These are phyloP conservation scores for Plecturocebus donacophilus DNA, from an alignment of 2,113 vertebrate species.

Conservation along the genomic window DNA sequence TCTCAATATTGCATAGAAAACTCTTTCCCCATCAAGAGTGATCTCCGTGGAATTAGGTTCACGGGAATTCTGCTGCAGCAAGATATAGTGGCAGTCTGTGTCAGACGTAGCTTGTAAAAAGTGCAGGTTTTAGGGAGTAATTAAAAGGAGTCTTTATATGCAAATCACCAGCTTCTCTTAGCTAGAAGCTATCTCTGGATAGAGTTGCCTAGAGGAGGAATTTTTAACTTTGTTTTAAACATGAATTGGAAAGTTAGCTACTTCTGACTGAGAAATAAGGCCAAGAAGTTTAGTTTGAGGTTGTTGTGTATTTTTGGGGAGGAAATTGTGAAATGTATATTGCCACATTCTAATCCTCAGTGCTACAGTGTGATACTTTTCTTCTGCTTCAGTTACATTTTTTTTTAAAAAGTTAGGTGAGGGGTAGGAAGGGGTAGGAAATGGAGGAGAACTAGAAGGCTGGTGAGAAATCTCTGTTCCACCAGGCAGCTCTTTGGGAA, in stretches of 20 bases:
- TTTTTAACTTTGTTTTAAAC: slow-evolving; percentile 47
- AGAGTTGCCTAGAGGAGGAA: neutral
- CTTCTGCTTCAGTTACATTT: neutral
- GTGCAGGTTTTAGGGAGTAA: slow-evolving; percentile 36
- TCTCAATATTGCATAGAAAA: neutral
- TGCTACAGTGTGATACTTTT: neutral
- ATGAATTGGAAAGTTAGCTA: slow-evolving; percentile 44
- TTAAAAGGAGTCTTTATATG: slow-evolving; percentile 62
- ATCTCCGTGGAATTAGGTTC: slow-evolving; percentile 35
- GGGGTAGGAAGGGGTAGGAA: no score
- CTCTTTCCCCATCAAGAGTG: neutral
- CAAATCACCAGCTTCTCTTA: slow-evolving; percentile 53
- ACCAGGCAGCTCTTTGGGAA: neutral
- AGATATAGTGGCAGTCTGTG: neutral
- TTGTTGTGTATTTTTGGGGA: neutral
- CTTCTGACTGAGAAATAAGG: slow-evolving; percentile 42
- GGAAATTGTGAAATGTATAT: neutral
- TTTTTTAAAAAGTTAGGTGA: neutral
- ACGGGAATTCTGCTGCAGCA: neutral
- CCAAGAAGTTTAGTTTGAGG: neutral
- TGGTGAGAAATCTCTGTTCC: neutral
- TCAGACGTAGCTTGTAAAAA: slow-evolving; percentile 39
- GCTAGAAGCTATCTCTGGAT: slow-evolving; percentile 42
- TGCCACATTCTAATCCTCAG: neutral
- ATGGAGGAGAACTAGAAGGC: neutral